Base-by-base conservation (phyloP, 2,888 invertebrate genomes). In the Patella ulyssiponensis region DNA sequence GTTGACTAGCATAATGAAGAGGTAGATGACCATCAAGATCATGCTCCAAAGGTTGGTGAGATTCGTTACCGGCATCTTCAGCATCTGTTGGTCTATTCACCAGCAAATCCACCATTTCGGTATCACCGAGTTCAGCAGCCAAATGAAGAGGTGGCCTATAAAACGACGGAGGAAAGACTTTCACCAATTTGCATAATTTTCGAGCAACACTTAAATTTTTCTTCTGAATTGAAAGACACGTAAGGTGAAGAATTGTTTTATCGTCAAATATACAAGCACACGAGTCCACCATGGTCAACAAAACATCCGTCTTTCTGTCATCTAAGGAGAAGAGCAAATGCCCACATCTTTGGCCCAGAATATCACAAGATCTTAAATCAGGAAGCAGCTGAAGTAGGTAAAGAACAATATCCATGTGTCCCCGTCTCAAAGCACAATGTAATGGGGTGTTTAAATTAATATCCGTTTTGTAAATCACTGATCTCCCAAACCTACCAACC, bases 1-100 rank as follows among this genome's bases (percentile, higher is more conserved):
- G 75, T 69, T 79, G 81, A 74, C 84, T 83, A 51, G 85, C 85
- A 53, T 79, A 79, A 69, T 85, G 85, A 69, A 85, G 83, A 44
- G 85, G 82, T 17, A 85, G 80, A 70, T 79, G 78, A 12, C 80
- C 83, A 15, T 78, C 79, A 4, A 71, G 12, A 53, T 81, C 81
- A 4, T 74, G 33, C 0, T 64, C 71, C 53, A 44, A 33, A 23
- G 76, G 79, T 2, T 71, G 64, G 56, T 81, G 79, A 20, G 11
- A 4, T 11, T 23, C 23, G 11, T n/a, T 15, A 27, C 33, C 23
- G 3, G 51, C 20, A 7, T 71, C 71, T 71, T 71, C 71, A 75
- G 69, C 9, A 78, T 44, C n/a, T 69, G 44, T 33, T 78, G 56
- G 73, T 44, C 71, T 72, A 15, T 53, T 71, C 44, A 80, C 54